Conservation (phyloP, 2,797 vertebrate species). For the Distichodus sexfasciatus region DNA sequence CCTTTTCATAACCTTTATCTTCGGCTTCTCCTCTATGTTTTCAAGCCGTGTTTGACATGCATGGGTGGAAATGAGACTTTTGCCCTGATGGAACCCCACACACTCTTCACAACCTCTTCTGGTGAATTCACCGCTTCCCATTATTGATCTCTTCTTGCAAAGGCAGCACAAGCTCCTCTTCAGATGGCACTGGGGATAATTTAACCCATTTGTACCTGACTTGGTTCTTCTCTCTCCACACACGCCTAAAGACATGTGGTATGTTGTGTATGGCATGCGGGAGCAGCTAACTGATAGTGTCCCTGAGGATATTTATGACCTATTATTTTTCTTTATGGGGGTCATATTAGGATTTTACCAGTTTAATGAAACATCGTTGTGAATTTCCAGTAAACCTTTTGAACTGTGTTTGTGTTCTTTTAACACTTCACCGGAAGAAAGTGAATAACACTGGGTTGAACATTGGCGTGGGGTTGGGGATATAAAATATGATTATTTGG, state of each 20-base stretch:
- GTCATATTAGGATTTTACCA: too few species aligned
- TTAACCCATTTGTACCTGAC: conserved; percentile 40
- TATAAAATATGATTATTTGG: too few species aligned
- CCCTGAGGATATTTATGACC: not conserved
- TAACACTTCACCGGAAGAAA: too few species aligned
- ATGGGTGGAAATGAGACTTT: conserved; percentile 7
- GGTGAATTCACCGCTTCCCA: not conserved
- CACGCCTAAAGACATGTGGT: not conserved
- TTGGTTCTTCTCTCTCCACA: not conserved
- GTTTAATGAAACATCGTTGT: too few species aligned
- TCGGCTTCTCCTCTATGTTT: not conserved
- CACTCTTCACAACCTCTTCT: conserved; percentile 16
- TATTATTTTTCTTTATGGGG: not conserved
- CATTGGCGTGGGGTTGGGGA: too few species aligned
- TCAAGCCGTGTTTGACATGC: not conserved
- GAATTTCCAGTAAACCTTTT: too few species aligned
- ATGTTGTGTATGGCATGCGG: not conserved
- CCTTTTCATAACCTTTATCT: too few species aligned
- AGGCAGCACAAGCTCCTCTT: conserved; percentile 29
- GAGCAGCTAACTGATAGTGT: not conserved
- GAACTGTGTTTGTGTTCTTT: too few species aligned
- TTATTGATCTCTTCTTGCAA: conserved; percentile 32
- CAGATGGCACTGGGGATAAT: conserved; percentile 25
- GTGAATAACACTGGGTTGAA: too few species aligned
- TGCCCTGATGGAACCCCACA: not conserved